Conservation (phyloP, 2,797 vertebrate species). For the Hypotaenidia okinawae region DNA sequence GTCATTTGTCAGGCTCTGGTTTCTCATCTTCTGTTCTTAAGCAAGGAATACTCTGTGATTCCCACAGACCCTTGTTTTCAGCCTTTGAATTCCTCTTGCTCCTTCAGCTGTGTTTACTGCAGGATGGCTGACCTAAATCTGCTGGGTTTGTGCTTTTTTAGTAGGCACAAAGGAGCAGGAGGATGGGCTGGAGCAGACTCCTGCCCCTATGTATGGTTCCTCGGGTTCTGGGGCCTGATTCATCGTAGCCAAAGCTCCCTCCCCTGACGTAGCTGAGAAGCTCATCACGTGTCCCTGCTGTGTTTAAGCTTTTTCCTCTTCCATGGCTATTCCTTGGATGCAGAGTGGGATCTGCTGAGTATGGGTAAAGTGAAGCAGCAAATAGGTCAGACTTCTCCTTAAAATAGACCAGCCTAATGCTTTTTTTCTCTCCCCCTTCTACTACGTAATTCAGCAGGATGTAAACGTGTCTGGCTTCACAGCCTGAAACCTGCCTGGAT, state of each 20-base stretch:
- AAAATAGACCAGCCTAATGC: neutral
- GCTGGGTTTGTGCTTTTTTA: neutral
- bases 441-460: neutral
- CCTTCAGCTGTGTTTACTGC: neutral
- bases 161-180: neutral
- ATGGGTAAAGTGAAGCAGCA: neutral
- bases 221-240: neutral
- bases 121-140: neutral
- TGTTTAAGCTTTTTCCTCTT: neutral
- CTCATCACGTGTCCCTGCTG: neutral
- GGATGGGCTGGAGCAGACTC: neutral
- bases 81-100: neutral
- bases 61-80: neutral
- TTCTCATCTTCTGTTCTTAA: neutral
- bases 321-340: neutral
- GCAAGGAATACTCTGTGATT: neutral
- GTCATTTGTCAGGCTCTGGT: neutral
- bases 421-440: neutral
- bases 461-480: neutral
- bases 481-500: neutral
- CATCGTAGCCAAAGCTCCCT: neutral
- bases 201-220: neutral
- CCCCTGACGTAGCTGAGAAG: neutral
- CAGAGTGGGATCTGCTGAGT: neutral
- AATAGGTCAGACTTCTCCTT: neutral